Conservation (phyloP, 2,797 vertebrate genomes). For the Acestrorhynchus altus region DNA sequence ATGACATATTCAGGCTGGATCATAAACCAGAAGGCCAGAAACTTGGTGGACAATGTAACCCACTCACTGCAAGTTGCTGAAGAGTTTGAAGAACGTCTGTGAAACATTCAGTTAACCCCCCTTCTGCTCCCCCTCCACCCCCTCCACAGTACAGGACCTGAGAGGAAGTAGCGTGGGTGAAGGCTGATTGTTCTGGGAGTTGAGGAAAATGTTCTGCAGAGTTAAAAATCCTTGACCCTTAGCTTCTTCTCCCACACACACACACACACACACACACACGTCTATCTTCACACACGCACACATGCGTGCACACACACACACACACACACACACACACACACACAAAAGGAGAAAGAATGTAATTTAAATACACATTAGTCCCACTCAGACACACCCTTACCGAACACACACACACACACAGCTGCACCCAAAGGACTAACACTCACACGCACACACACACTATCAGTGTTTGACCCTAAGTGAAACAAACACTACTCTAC, state of each 20-base stretch:
- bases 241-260: constrained; percentile 69
- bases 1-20: no score
- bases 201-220: constrained; percentile 65
- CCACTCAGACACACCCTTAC: constrained; percentile 45
- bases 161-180: constrained; percentile 42
- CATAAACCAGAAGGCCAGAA: no score
- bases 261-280: constrained; percentile 43
- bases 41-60: no score
- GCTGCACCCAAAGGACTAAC: not conserved
- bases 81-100: not conserved
- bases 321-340: constrained; percentile 40
- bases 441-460: constrained; percentile 33
- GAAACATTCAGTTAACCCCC: not conserved
- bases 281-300: no score
- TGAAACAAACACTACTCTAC: no score
- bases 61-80: not conserved
- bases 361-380: constrained; percentile 42
- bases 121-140: not conserved
- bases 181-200: constrained; percentile 55
- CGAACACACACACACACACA: constrained; percentile 38
- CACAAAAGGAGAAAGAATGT: constrained; percentile 26
- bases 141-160: not conserved
- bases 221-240: constrained; percentile 69
- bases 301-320: constrained; percentile 39
- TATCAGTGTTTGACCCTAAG: no score